A percentile compares a stretch with the other conserved stretches of the same genome.
Evolutionary conservation across 2,797 vertebrate species (phyloP).

Genomic region (Knipowitschia caucasica): DNA sequence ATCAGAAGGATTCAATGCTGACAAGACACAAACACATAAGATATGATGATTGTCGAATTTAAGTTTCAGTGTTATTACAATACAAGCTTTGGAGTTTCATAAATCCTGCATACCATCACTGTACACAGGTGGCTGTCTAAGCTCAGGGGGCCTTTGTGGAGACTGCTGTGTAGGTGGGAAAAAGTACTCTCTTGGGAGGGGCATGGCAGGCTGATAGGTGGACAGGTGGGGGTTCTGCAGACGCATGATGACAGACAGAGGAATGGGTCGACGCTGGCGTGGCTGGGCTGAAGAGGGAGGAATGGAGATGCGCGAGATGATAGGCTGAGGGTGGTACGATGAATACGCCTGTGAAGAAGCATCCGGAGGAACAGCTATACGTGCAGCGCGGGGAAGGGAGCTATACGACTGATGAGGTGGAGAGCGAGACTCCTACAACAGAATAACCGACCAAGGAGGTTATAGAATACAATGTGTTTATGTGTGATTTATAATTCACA

Average conservation of each 20-base stretch:
- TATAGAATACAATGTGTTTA: neutral
- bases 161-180: conserved; percentile 16
- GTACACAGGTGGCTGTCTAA: conserved; percentile 60
- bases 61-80: neutral
- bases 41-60: neutral
- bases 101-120: conserved; percentile 62
- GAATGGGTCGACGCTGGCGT: conserved; percentile 77
- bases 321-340: conserved; percentile 71
- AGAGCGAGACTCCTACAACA: conserved; percentile 58
- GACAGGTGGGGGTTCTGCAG: conserved; percentile 81
- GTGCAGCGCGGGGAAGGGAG: conserved; percentile 63
- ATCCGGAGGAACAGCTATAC: conserved; percentile 67
- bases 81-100: neutral
- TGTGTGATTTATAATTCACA: too few relatives aligned
- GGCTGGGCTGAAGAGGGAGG: conserved; percentile 68
- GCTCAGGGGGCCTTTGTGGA: conserved; percentile 49
- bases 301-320: conserved; percentile 84
- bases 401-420: conserved; percentile 28
- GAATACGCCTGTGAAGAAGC: conserved; percentile 55
- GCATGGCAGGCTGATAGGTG: conserved; percentile 27
- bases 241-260: conserved; percentile 89
- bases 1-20: conserved; percentile 64
- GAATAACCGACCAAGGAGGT: neutral
- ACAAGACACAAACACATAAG: conserved; percentile 8
- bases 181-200: conserved; percentile 49